These are phyloP conservation scores for Propsilocerus akamusi DNA, from an alignment of 1,140 invertebrate genomes.

Conservation along the genomic window DNA sequence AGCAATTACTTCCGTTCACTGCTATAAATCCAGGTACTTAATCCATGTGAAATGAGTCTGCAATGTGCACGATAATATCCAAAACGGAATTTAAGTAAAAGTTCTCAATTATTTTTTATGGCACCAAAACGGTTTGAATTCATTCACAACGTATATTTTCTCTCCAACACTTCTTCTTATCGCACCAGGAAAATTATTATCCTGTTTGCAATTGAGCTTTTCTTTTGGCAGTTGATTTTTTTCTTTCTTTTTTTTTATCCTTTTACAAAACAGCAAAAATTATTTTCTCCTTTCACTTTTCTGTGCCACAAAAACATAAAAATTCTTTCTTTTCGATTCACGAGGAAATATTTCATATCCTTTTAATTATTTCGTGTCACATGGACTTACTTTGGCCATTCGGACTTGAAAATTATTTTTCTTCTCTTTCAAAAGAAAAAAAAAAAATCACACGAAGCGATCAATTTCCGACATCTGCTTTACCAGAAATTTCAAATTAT, in stretches of 20 bases:
- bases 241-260: not conserved
- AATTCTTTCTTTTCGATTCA: too few species aligned
- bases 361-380: not conserved
- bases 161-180: not conserved
- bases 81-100: not conserved
- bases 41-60: too few species aligned
- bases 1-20: too few species aligned
- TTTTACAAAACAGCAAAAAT: not conserved
- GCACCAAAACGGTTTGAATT: not conserved
- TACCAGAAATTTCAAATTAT: constrained; percentile 1
- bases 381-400: not conserved
- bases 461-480: constrained; percentile 3
- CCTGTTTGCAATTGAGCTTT: not conserved
- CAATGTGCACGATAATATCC: not conserved
- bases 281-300: too few species aligned
- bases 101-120: not conserved
- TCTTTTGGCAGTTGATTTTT: not conserved
- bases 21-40: constrained; percentile 3
- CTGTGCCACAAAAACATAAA: too few species aligned
- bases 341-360: not conserved
- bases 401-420: not conserved
- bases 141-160: not conserved
- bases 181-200: not conserved
- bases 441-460: too few species aligned
- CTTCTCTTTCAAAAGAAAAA: too few species aligned